Evolutionary conservation across 2,113 vertebrate species (phyloP).

Genomic region (Zosterops hypoxanthus): DNA sequence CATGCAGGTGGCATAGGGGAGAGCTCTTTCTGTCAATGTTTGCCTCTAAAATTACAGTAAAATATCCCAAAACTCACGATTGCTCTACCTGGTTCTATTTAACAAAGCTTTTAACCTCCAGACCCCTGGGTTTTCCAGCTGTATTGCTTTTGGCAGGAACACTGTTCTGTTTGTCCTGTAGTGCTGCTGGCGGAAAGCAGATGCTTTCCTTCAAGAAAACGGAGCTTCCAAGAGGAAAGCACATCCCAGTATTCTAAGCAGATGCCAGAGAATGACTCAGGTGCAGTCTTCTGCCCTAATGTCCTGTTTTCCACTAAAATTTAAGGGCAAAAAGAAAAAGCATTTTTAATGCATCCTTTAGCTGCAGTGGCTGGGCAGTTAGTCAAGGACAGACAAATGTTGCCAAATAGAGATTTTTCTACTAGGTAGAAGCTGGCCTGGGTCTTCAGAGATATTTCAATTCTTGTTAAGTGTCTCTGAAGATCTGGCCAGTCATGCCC

Average conservation of each 20-base stretch:
- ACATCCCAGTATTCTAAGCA: background rate
- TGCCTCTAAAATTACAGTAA: constrained; percentile 47
- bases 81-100: constrained; percentile 40
- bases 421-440: background rate
- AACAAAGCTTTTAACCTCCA: constrained; percentile 55
- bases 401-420: constrained; percentile 38
- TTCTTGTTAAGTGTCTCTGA: background rate
- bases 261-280: constrained; percentile 13
- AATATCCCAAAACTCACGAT: constrained; percentile 19
- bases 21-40: background rate
- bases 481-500: background rate
- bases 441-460: background rate
- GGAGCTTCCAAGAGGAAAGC: background rate
- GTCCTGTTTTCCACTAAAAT: background rate
- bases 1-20: background rate
- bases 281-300: background rate
- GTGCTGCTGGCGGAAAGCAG: background rate
- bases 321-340: rapidly evolving
- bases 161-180: background rate
- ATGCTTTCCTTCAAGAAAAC: constrained; percentile 28
- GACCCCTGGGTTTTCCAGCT: constrained; percentile 40
- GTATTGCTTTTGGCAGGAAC: constrained; percentile 51
- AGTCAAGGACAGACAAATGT: background rate
- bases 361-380: background rate
- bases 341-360: background rate